These are phyloP conservation scores for Nerophis lumbriciformis DNA, from an alignment of 2,113 vertebrate genomes.

Conservation along the genomic window DNA sequence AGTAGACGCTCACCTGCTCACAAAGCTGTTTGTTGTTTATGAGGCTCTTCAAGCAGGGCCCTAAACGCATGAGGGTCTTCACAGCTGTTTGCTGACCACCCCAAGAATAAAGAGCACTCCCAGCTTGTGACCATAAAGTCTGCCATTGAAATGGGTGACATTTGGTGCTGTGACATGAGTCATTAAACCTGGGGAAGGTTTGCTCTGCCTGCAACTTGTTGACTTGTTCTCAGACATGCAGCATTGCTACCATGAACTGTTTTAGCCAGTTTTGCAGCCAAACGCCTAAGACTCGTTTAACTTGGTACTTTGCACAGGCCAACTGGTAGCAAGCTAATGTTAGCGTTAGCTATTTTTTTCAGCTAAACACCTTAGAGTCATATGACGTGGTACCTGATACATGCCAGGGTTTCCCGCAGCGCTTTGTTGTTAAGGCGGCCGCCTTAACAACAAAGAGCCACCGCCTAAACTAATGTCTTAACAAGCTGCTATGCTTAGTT, in stretches of 20 bases:
- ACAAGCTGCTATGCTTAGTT: no score
- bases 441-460: no score
- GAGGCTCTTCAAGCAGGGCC: slow-evolving; percentile 13
- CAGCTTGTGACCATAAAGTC: slow-evolving; percentile 47
- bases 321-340: no score
- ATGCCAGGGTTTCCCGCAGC: no score
- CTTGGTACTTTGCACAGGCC: no score
- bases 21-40: slow-evolving; percentile 10
- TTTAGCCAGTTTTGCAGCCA: no score
- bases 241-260: background rate
- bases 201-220: background rate
- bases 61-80: slow-evolving; percentile 30
- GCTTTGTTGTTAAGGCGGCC: no score
- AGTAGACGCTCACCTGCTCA: background rate
- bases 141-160: slow-evolving; percentile 26
- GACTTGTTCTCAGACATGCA: background rate
- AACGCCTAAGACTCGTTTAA: no score
- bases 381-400: no score
- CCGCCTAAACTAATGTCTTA: no score
- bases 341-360: no score
- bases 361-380: no score
- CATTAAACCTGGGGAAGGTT: slow-evolving; percentile 36
- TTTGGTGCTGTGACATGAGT: slow-evolving; percentile 35
- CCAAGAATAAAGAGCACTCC: slow-evolving; percentile 46
- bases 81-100: slow-evolving; percentile 60